Conservation (phyloP, 2,113 vertebrate genomes). For the Muntiacus muntjak region DNA sequence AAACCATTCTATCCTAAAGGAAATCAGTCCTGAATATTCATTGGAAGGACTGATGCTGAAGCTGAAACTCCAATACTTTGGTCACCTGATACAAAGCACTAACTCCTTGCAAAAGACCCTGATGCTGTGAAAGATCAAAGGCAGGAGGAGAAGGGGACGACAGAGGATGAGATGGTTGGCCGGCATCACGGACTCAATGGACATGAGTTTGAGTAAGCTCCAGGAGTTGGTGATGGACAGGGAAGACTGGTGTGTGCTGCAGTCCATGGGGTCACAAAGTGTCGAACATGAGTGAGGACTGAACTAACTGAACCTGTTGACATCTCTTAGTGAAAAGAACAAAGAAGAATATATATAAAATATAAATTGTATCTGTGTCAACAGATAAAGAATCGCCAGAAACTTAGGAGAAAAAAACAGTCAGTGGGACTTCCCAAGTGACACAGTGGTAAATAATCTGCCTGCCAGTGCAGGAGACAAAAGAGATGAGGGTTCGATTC, state of each 20-base stretch:
- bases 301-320: background rate
- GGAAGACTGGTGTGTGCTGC: accelerated
- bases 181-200: background rate
- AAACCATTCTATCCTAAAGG: background rate
- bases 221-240: background rate
- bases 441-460: background rate
- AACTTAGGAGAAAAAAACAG: background rate
- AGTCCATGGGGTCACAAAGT: background rate
- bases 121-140: background rate
- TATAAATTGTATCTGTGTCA: background rate
- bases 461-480: background rate
- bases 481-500: background rate
- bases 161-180: background rate
- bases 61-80: background rate
- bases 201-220: background rate
- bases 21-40: background rate
- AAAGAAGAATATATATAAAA: background rate
- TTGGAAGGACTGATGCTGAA: background rate
- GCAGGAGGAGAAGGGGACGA: background rate
- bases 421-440: background rate
- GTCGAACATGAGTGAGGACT: accelerated
- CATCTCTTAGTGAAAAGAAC: background rate
- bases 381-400: background rate
- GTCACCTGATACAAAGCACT: background rate
- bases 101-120: background rate